These are phyloP conservation scores for Orchestia grillus DNA, from an alignment of 1,140 invertebrate genomes.

Conservation along the genomic window DNA sequence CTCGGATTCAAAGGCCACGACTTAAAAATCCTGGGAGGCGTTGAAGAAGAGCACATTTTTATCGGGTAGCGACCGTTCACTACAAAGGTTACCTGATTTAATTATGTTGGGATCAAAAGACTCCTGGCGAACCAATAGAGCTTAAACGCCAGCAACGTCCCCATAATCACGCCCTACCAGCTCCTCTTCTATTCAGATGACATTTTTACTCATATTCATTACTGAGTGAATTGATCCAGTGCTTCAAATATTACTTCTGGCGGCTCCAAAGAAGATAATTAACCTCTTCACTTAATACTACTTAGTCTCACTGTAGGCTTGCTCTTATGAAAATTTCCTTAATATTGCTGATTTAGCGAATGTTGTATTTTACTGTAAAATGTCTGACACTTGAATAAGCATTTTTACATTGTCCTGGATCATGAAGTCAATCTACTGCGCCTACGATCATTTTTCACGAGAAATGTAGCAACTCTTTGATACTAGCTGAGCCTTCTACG, in stretches of 20 bases:
- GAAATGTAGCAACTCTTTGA: background rate
- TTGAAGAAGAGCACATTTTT: conserved; percentile 48
- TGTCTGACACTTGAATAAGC: background rate
- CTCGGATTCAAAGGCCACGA: conserved; percentile 16
- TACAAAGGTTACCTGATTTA: conserved; percentile 56
- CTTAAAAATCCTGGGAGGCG: conserved; percentile 18
- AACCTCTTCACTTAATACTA: background rate
- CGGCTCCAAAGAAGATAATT: background rate
- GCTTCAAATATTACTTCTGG: background rate
- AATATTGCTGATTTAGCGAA: background rate
- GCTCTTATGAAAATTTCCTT: background rate
- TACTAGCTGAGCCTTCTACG: background rate
- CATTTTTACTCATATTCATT: conserved; percentile 9
- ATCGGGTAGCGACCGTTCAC: conserved; percentile 31
- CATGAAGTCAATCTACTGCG: background rate
- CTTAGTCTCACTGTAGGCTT: background rate
- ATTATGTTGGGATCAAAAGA: conserved; percentile 50
- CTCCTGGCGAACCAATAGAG: conserved; percentile 44
- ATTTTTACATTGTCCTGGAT: background rate
- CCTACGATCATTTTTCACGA: background rate
- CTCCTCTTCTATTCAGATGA: background rate
- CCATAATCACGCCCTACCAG: background rate
- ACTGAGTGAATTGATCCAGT: background rate
- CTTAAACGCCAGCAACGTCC: conserved; percentile 29
- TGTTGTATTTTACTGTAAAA: background rate